These are phyloP conservation scores for Hirtodrosophila histrioides DNA, from an alignment of 2,888 invertebrate genomes.

Conservation along the genomic window DNA sequence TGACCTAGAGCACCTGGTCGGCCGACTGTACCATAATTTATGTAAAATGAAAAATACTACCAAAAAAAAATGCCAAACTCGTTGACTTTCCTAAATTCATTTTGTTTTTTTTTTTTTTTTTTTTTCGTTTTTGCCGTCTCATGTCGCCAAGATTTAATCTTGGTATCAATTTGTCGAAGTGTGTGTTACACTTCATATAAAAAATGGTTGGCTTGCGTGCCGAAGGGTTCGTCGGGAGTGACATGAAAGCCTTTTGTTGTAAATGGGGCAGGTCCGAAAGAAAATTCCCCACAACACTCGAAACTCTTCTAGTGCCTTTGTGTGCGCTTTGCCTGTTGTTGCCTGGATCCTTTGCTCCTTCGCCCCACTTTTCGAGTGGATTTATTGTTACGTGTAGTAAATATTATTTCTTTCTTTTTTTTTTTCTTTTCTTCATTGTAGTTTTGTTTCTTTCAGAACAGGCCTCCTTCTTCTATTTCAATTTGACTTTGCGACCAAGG, in stretches of 20 bases:
- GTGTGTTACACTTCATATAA: constrained; percentile 71
- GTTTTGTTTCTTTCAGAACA: constrained; percentile 28
- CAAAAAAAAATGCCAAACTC: constrained; percentile 7
- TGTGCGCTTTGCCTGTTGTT: constrained; percentile 55
- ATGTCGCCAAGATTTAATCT: constrained; percentile 73
- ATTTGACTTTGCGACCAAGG: constrained; percentile 67
- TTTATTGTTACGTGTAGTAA: constrained; percentile 81
- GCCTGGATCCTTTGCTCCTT: constrained; percentile 30
- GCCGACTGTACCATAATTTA: constrained; percentile 44
- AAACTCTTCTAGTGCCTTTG: constrained; percentile 47
- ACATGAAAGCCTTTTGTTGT: constrained; percentile 61
- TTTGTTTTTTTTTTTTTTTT: constrained; percentile 1
- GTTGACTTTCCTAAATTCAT: constrained; percentile 8
- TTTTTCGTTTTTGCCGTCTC: constrained; percentile 23
- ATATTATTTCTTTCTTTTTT: constrained; percentile 52
- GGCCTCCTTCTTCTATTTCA: constrained; percentile 41
- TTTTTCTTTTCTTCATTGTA: constrained; percentile 47
- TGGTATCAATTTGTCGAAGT: constrained; percentile 80
- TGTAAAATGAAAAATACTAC: constrained; percentile 57
- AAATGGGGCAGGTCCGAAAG: constrained; percentile 53
- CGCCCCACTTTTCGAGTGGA: constrained; percentile 63
- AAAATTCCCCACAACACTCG: constrained; percentile 7
- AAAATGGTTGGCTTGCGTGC: constrained; percentile 64
- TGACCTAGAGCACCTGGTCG: constrained; percentile 44
- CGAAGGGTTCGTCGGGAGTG: constrained; percentile 48